phyloP scores from a whole-genome alignment of 2,113 vertebrate genomes.

The Antigone vipio region DNA sequence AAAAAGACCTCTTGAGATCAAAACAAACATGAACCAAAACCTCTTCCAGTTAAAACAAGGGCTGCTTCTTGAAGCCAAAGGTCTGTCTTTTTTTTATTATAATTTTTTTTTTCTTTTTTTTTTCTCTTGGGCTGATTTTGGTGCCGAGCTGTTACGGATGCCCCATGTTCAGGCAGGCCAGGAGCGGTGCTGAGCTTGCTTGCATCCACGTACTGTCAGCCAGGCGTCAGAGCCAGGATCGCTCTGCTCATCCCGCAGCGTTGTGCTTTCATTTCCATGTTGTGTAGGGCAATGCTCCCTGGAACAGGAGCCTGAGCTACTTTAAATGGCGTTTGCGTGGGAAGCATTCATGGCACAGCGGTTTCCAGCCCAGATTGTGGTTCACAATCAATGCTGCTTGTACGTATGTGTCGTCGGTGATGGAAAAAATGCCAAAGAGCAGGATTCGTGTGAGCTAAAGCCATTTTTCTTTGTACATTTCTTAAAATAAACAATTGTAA shows the following conservation, averaged over 20 bases:
- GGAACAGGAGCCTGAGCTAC: not conserved
- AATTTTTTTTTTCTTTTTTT: not conserved
- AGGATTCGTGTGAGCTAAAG: conserved; percentile 7
- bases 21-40: not conserved
- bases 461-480: conserved; percentile 63
- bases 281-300: not conserved
- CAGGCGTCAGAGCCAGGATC: not conserved
- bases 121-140: not conserved
- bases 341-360: not conserved
- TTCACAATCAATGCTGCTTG: conserved; percentile 60
- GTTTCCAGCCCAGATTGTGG: not conserved
- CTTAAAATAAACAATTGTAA: conserved; percentile 69
- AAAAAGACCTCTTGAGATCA: not conserved
- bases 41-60: conserved; percentile 35
- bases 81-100: not conserved
- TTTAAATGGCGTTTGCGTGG: conserved; percentile 45
- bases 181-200: not conserved
- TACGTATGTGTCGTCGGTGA: conserved; percentile 39
- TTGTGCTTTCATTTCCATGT: not conserved
- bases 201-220: not conserved
- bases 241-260: rapidly evolving
- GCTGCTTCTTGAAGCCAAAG: conserved; percentile 20
- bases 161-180: not conserved
- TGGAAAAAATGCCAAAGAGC: not conserved
- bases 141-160: rapidly evolving